Percentiles rank a stretch among this genome's conserved stretches.
phyloP scores from a whole-genome alignment of 2,113 vertebrate species.

The Clupea harengus region DNA sequence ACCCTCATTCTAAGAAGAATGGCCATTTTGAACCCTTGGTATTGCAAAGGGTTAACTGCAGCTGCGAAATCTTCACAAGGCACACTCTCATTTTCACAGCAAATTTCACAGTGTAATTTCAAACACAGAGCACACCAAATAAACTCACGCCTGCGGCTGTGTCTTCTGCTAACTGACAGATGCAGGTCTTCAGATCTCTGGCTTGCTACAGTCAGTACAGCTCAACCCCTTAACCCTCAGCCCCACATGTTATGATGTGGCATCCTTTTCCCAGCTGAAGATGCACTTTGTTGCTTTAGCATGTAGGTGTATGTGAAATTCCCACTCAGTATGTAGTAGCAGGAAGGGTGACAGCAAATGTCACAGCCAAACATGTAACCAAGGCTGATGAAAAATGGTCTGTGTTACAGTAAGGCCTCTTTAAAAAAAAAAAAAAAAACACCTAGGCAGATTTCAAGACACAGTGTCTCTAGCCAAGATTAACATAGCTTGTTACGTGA shows the following conservation, averaged over 20 bases:
- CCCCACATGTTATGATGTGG: not conserved
- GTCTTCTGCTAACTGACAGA: not conserved
- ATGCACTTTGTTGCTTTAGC: not conserved
- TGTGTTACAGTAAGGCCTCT: not conserved
- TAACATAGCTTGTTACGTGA: not conserved
- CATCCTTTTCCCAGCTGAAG: slow-evolving; percentile 1
- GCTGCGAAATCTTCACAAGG: not conserved
- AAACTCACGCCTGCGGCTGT: not conserved
- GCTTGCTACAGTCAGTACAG: not conserved
- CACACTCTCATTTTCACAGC: not conserved
- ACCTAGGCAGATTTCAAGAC: not conserved
- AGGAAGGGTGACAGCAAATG: not conserved
- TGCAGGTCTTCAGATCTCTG: not conserved
- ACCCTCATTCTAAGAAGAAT: not conserved
- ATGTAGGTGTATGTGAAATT: not conserved
- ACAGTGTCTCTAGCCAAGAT: not conserved
- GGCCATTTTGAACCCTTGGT: not conserved
- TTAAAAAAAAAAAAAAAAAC: not conserved
- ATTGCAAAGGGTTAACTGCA: not conserved
- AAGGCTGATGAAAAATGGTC: not conserved
- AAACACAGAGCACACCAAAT: not conserved
- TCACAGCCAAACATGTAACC: not conserved
- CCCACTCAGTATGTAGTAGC: not conserved
- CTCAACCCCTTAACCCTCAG: not conserved
- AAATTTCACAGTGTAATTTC: not conserved